phyloP scores from a whole-genome alignment of 2,797 vertebrate species.

The Leuciscus waleckii region DNA sequence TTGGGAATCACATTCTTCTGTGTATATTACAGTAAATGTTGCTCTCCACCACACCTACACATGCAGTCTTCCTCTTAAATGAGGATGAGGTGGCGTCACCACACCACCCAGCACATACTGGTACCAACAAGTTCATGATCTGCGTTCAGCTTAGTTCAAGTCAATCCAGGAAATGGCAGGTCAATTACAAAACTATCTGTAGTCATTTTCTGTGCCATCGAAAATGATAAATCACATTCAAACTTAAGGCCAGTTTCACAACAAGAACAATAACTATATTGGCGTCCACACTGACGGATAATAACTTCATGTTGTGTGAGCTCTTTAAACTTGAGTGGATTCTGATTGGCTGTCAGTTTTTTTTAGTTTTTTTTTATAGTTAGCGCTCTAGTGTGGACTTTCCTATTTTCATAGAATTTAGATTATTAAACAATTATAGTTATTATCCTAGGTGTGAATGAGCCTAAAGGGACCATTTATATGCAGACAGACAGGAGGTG shows the following conservation, averaged over 20 bases:
- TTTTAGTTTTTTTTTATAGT: neutral
- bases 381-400: neutral
- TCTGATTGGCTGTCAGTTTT: neutral
- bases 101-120: neutral
- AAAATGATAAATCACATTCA: neutral
- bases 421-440: neutral
- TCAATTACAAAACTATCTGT: neutral
- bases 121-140: neutral
- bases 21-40: slow-evolving; percentile 27
- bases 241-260: neutral
- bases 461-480: neutral
- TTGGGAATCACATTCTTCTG: slow-evolving; percentile 57
- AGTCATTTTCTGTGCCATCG: neutral
- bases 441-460: neutral
- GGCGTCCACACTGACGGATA: neutral
- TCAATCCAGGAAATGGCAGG: neutral
- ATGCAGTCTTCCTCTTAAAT: neutral
- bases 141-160: neutral
- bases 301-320: neutral
- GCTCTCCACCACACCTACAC: slow-evolving; percentile 8
- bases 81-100: slow-evolving; percentile 7
- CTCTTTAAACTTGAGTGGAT: neutral
- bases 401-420: neutral
- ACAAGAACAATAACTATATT: neutral
- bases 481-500: neutral